phyloP scores from a whole-genome alignment of 2,888 invertebrate genomes.

The Netelia virgata region DNA sequence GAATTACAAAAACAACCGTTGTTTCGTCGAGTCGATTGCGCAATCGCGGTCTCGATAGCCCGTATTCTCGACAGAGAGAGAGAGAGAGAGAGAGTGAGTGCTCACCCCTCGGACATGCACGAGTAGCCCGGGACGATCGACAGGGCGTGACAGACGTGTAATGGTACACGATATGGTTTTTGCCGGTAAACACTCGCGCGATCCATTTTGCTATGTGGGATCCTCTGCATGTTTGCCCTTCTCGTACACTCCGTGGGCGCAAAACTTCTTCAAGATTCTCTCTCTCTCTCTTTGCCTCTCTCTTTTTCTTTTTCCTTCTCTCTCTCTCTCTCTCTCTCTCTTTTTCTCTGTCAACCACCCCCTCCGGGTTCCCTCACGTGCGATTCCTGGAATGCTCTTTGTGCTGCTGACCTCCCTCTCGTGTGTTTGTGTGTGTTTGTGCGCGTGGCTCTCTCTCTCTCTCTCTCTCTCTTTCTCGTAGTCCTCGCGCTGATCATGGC shows the following conservation, averaged over 20 bases:
- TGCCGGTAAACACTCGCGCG: not conserved
- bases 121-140: not conserved
- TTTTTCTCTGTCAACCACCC: constrained; percentile 18
- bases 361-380: constrained; percentile 57
- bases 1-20: constrained; percentile 79
- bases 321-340: constrained; percentile 27
- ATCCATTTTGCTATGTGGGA: not conserved
- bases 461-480: not conserved
- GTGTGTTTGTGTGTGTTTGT: constrained; percentile 30
- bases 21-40: constrained; percentile 76
- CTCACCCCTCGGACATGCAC: not conserved
- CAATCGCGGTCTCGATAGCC: constrained; percentile 72
- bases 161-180: not conserved
- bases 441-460: not conserved
- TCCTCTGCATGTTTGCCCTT: not conserved
- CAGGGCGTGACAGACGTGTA: not conserved
- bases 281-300: constrained; percentile 17
- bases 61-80: not conserved
- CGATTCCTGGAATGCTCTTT: constrained; percentile 83
- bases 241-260: not conserved
- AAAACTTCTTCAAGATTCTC: constrained; percentile 52
- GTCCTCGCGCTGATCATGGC: not conserved
- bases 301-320: constrained; percentile 12
- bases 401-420: constrained; percentile 75
- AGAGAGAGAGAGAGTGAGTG: too few relatives aligned